Percentiles rank a stretch among this genome's conserved stretches.
Conservation (phyloP, 2,888 invertebrate genomes). For the Fragum sueziense region DNA sequence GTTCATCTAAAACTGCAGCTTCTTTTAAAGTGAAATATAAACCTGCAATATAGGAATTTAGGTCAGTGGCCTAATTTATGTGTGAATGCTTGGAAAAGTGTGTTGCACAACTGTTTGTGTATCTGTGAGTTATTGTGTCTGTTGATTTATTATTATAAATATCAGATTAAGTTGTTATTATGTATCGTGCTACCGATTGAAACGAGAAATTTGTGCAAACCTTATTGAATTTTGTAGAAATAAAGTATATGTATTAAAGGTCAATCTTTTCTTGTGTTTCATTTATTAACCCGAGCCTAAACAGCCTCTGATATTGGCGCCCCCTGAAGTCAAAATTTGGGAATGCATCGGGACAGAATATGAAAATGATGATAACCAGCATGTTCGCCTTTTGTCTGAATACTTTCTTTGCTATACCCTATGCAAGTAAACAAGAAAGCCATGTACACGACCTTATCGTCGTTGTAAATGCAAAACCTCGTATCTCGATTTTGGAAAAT, state of each 20-base stretch:
- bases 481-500: no score
- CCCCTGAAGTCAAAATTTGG: no score
- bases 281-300: no score
- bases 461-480: no score
- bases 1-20: no score
- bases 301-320: no score
- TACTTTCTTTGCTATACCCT: no score
- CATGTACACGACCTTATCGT: no score
- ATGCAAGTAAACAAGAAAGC: no score
- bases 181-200: constrained; percentile 56
- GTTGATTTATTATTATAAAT: constrained; percentile 14
- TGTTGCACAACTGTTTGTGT: constrained; percentile 16
- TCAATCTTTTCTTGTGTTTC: background rate
- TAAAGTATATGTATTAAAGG: constrained; percentile 46
- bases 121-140: constrained; percentile 20
- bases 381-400: no score
- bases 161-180: constrained; percentile 25
- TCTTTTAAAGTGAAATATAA: background rate
- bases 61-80: background rate
- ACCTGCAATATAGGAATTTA: background rate
- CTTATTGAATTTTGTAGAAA: constrained; percentile 62
- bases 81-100: background rate
- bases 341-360: no score
- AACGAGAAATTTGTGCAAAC: constrained; percentile 55
- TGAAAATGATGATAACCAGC: no score